phyloP scores from a whole-genome alignment of 2,888 invertebrate genomes.

The Hirtodrosophila alboralis region DNA sequence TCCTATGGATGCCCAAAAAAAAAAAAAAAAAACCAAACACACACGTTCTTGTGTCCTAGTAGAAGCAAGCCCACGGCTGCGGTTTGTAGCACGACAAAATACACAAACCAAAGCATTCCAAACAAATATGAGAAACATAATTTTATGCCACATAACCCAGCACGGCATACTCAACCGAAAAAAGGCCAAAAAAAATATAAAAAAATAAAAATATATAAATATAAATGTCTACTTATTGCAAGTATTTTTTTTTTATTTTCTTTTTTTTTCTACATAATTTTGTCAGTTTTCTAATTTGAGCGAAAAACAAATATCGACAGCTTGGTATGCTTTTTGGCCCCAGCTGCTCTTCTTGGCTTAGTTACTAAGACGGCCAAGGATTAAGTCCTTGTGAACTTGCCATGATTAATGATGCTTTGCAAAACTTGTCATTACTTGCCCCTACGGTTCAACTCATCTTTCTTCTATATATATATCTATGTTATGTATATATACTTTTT shows the following conservation, averaged over 20 bases:
- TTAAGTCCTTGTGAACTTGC: conserved; percentile 70
- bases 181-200: conserved; percentile 3
- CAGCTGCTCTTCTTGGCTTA: conserved; percentile 36
- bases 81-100: conserved; percentile 22
- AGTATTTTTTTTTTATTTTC: too few species aligned
- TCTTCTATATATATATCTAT: too few species aligned
- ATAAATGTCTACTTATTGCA: conserved; percentile 34
- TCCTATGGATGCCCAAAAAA: conserved; percentile 12
- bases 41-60: conserved; percentile 28
- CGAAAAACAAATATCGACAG: conserved; percentile 74
- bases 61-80: conserved; percentile 22
- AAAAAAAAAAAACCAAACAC: too few species aligned
- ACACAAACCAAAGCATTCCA: conserved; percentile 67
- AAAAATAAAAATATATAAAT: conserved; percentile 13
- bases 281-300: conserved; percentile 66
- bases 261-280: conserved; percentile 43
- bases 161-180: conserved; percentile 9
- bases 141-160: conserved; percentile 28
- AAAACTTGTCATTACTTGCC: conserved; percentile 61
- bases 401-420: conserved; percentile 76
- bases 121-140: conserved; percentile 77
- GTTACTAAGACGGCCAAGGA: conserved; percentile 53
- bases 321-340: conserved; percentile 27
- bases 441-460: not conserved
- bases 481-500: not conserved